A percentile compares a stretch with the other conserved stretches of the same genome.
phyloP scores from a whole-genome alignment of 2,797 vertebrate species.

The Ibycter americanus region DNA sequence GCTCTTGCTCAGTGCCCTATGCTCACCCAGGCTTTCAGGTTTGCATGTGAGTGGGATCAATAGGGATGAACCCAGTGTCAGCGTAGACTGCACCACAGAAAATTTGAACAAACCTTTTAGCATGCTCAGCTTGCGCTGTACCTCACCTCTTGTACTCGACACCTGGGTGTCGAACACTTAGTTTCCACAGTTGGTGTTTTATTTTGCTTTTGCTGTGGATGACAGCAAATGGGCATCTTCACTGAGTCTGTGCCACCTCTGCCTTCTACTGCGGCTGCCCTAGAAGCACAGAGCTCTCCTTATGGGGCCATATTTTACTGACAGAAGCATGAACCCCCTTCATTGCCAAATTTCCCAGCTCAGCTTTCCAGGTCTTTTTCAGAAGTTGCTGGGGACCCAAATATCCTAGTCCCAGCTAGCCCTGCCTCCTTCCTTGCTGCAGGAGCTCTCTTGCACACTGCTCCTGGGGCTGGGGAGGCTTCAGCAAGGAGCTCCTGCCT shows the following conservation, averaged over 20 bases:
- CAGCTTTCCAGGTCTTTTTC: not conserved
- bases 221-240: accelerated
- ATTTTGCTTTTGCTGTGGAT: not conserved
- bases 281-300: not conserved
- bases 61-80: not conserved
- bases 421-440: too few species aligned
- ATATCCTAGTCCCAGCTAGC: not conserved
- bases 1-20: not conserved
- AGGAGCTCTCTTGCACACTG: not conserved
- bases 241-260: too few species aligned
- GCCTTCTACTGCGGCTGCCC: not conserved
- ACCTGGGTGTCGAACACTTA: not conserved
- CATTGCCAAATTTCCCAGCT: not conserved
- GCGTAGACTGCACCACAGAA: not conserved
- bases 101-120: not conserved
- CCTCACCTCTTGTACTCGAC: not conserved
- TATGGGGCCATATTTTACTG: not conserved
- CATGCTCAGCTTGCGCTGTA: accelerated
- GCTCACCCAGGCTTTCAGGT: not conserved
- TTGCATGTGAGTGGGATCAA: accelerated
- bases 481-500: not conserved
- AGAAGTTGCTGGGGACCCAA: not conserved
- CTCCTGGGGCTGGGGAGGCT: not conserved
- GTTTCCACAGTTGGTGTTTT: not conserved
- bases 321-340: not conserved